Conservation (phyloP, 2,888 invertebrate genomes). For the Agrotis clavis region DNA sequence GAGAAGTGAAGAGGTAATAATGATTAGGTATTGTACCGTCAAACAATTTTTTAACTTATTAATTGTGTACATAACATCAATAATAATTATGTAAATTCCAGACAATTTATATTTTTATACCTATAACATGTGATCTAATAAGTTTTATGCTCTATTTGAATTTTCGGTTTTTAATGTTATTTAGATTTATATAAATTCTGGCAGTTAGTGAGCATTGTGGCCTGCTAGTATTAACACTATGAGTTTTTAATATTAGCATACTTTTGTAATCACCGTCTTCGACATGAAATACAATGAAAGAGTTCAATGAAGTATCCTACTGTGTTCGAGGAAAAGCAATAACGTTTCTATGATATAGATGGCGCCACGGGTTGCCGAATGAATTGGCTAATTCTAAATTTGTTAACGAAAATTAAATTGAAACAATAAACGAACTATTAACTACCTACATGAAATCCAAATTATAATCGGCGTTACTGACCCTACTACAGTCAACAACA, state of each 20-base stretch:
- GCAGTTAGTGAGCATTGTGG: conserved; percentile 21
- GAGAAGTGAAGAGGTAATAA: not conserved
- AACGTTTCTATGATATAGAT: too few relatives aligned
- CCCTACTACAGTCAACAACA: not conserved
- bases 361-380: too few relatives aligned
- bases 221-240: not conserved
- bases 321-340: too few relatives aligned
- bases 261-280: not conserved
- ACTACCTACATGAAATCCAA: not conserved
- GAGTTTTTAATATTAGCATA: conserved; percentile 3
- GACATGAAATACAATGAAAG: not conserved
- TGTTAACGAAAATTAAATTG: not conserved
- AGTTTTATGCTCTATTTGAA: conserved; percentile 30
- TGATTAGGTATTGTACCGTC: not conserved
- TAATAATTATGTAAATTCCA: conserved; percentile 36
- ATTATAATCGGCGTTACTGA: not conserved
- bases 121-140: conserved; percentile 35
- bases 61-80: conserved; percentile 42
- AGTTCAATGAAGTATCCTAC: not conserved
- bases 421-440: not conserved
- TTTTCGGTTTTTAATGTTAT: conserved; percentile 33
- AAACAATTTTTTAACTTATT: conserved; percentile 24
- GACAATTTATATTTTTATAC: conserved; percentile 46
- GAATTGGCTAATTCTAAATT: too few relatives aligned
- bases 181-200: conserved; percentile 14